phyloP scores from a whole-genome alignment of 1,140 invertebrate genomes.

The Heliothis virescens region DNA sequence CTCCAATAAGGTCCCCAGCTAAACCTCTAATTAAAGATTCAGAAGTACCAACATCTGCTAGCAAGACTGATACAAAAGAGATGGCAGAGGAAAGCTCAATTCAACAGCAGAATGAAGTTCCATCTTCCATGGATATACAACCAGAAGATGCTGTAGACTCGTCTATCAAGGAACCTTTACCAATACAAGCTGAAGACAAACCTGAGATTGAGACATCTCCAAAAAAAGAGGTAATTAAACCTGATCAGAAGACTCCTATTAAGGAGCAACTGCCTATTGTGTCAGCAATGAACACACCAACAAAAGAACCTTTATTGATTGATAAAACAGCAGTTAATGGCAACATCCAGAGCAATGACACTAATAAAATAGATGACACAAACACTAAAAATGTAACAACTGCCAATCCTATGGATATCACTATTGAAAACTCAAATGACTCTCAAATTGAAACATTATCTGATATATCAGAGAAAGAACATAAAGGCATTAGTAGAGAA shows the following conservation, averaged over 20 bases:
- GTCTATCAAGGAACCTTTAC: constrained; percentile 20
- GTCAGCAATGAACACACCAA: background rate
- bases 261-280: constrained; percentile 7
- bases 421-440: constrained; percentile 67
- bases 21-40: constrained; percentile 22
- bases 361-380: constrained; percentile 21
- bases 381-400: constrained; percentile 40
- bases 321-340: background rate
- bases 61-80: constrained; percentile 1
- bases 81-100: background rate
- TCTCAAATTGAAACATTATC: constrained; percentile 62
- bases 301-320: background rate
- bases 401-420: constrained; percentile 50
- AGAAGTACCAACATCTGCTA: constrained; percentile 11
- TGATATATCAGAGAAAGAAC: constrained; percentile 75
- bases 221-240: background rate
- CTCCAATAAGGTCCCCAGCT: constrained; percentile 2
- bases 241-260: constrained; percentile 10
- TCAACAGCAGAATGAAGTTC: background rate
- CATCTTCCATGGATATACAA: constrained; percentile 7
- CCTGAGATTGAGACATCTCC: background rate
- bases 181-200: background rate
- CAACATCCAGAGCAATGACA: constrained; percentile 14
- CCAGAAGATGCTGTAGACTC: constrained; percentile 37
- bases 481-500: constrained; percentile 81